These are phyloP conservation scores for Urocitellus parryii DNA, from an alignment of 2,113 vertebrate species.

Conservation along the genomic window DNA sequence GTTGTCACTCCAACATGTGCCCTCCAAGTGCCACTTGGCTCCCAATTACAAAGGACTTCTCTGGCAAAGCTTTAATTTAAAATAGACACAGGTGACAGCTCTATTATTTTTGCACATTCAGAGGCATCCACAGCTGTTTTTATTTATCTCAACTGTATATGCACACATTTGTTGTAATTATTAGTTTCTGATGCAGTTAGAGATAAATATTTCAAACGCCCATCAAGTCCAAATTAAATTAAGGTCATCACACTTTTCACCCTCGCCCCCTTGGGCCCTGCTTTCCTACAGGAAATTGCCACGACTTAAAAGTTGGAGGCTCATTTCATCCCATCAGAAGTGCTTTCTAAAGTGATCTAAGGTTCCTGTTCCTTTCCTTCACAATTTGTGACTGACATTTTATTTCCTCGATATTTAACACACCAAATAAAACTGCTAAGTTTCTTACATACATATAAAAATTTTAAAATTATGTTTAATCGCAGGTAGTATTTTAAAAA, in stretches of 20 bases:
- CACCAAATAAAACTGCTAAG: neutral
- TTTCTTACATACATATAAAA: neutral
- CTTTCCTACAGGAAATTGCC: neutral
- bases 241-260: slow-evolving; percentile 57
- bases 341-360: neutral
- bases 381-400: too few species aligned
- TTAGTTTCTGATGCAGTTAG: slow-evolving; percentile 69
- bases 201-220: slow-evolving; percentile 78
- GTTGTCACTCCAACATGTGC: slow-evolving; percentile 40
- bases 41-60: slow-evolving; percentile 42
- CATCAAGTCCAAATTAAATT: slow-evolving; percentile 73
- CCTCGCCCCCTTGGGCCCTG: neutral
- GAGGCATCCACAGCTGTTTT: slow-evolving; percentile 77
- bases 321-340: neutral
- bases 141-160: slow-evolving; percentile 66
- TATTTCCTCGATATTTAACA: neutral
- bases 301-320: neutral
- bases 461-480: neutral
- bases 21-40: slow-evolving; percentile 66
- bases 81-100: slow-evolving; percentile 80
- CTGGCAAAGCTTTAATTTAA: slow-evolving; percentile 78
- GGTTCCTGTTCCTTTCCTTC: neutral
- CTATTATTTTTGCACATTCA: slow-evolving; percentile 70
- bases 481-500: neutral
- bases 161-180: slow-evolving; percentile 77